Percentiles rank a stretch among this genome's conserved stretches.
These are phyloP conservation scores for Fregata magnificens DNA, from an alignment of 2,113 vertebrate species.

Conservation along the genomic window DNA sequence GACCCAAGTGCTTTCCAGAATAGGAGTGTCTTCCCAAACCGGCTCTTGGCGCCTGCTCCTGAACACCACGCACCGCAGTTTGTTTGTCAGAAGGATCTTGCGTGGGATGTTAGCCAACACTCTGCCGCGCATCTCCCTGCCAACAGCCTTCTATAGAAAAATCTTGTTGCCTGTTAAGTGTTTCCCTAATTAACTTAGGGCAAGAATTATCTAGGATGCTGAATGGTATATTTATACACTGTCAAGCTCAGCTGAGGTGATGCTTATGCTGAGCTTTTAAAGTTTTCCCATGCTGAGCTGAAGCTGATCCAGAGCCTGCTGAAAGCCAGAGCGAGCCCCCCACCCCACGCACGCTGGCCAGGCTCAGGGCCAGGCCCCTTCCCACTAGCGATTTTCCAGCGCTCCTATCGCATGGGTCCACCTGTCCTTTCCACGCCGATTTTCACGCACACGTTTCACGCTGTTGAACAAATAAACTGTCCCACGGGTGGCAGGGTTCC, in stretches of 20 bases:
- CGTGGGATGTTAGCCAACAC: neutral
- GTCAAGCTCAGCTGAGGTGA: neutral
- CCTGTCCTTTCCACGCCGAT: neutral
- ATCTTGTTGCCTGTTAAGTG: constrained; percentile 25
- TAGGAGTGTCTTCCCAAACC: neutral
- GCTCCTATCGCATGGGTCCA: neutral
- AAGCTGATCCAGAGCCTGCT: neutral
- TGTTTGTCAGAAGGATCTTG: constrained; percentile 32
- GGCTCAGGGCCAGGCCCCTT: neutral
- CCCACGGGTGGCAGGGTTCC: neutral
- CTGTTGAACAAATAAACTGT: neutral
- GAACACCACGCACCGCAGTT: neutral
- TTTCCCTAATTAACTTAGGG: constrained; percentile 54
- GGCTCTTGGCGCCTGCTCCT: neutral
- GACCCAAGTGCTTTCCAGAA: neutral
- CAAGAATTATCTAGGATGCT: constrained; percentile 22
- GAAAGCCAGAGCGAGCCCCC: neutral
- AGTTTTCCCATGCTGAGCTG: neutral
- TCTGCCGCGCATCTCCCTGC: neutral
- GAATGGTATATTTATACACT: neutral
- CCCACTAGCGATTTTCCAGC: neutral
- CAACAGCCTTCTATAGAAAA: constrained; percentile 64
- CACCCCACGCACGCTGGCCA: accelerated
- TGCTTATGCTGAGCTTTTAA: neutral
- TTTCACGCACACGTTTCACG: neutral